Base-by-base conservation (phyloP, 1,140 invertebrate genomes). In the Procambarus clarkii region DNA sequence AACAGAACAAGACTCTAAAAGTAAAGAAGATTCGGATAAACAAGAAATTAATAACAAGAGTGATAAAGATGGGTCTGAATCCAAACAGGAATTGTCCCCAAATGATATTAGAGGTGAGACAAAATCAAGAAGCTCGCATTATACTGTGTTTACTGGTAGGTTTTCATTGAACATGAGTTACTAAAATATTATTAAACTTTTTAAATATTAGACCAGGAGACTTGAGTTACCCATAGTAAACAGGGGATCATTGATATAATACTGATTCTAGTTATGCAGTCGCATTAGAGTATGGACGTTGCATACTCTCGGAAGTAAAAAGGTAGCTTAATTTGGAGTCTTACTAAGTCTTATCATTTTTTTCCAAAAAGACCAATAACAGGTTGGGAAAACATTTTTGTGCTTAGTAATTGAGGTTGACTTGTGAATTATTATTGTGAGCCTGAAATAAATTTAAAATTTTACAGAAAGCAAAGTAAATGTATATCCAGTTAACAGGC, bases 41-140 rank as follows among this genome's bases (percentile, higher is more conserved):
- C 48, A 54, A 21, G 79, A 50, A 11, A 54, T n/a, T 81, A 54
- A 48, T 79, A 44, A 46, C 3, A 45, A 81, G 7, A 54, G 21
- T 54, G n/a, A 34, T 24, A 34, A 81, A n/a, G 79, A 58, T 34
- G 45, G 7, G 3, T 21, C 79, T 45, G 48, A 81, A 34, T 11
- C 79, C 8, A 58, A 81, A 50, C 2, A 21, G 48, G 79, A 81
- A 58, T 58, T 54, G 79, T 54, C 79, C 48, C 18, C 79, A 54
- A n/a, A 81, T 50, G 79, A 81, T 13, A 81, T 81, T 11, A 81
- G 79, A 81, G 79, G 79, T 81, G 48, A 81, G 46, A 34, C 76
- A 46, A 48, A 5, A 81, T 48, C 2, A 54, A 24, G 54, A 8
- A 24, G 50, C 48, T 81, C 50, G 21, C 15, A 0, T 1, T 50